These are phyloP conservation scores for Panthera tigris DNA, from an alignment of 2,113 vertebrate genomes.

Conservation along the genomic window DNA sequence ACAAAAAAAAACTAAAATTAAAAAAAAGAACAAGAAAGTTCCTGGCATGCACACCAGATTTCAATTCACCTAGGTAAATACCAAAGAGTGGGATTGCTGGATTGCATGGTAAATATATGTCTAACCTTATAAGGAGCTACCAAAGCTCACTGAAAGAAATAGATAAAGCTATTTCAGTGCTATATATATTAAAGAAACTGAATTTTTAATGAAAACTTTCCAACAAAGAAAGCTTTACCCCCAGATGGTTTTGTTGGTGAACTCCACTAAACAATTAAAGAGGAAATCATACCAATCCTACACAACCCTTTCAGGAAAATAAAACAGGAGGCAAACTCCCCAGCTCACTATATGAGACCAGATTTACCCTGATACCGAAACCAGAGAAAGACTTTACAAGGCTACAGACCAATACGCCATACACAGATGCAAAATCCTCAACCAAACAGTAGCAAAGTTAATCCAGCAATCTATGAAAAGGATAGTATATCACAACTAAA, in stretches of 20 bases:
- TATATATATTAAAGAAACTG: background rate
- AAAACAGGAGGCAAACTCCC: background rate
- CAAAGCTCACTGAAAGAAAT: background rate
- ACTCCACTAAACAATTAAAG: background rate
- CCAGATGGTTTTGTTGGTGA: background rate
- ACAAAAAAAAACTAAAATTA: too few relatives aligned
- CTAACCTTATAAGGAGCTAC: background rate
- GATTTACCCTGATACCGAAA: background rate
- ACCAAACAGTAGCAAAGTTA: background rate
- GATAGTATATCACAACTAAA: background rate
- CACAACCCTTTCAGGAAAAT: background rate
- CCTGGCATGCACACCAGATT: background rate
- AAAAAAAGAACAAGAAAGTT: background rate
- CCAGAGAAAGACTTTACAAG: background rate
- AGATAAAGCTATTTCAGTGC: background rate
- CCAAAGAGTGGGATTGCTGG: background rate
- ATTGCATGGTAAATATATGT: background rate
- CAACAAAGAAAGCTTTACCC: background rate
- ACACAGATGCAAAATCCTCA: background rate
- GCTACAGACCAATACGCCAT: background rate
- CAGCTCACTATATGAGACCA: background rate
- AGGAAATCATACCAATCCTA: background rate
- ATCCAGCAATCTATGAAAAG: background rate
- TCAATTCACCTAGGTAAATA: background rate
- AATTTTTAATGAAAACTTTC: background rate